phyloP scores from a whole-genome alignment of 2,888 invertebrate genomes.

The Doris montereyensis region DNA sequence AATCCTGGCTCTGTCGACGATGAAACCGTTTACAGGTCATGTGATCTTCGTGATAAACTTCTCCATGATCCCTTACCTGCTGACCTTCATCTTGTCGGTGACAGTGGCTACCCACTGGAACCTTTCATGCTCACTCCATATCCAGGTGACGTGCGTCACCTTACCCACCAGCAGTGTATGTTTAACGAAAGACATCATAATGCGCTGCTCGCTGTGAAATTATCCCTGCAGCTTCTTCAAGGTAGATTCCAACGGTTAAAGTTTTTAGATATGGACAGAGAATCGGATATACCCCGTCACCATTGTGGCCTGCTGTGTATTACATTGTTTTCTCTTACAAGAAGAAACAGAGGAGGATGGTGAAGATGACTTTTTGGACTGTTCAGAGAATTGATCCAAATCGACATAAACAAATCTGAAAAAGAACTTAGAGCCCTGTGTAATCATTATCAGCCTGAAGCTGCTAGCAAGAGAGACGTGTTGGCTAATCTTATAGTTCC shows the following conservation, averaged over 20 bases:
- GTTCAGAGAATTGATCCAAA: too few relatives aligned
- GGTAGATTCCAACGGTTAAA: constrained; percentile 39
- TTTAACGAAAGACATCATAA: constrained; percentile 40
- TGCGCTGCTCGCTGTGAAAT: constrained; percentile 35
- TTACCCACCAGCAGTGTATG: constrained; percentile 30
- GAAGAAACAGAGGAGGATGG: constrained; percentile 41
- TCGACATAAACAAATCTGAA: constrained; percentile 42
- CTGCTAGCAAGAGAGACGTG: constrained; percentile 41
- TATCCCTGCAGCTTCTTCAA: constrained; percentile 37
- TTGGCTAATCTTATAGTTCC: constrained; percentile 38
- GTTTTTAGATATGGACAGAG: constrained; percentile 42
- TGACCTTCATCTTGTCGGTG: constrained; percentile 41
- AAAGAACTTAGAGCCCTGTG: constrained; percentile 39
- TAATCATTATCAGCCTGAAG: constrained; percentile 42
- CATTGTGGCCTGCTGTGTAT: constrained; percentile 41
- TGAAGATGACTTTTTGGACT: constrained; percentile 39
- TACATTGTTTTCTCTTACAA: constrained; percentile 40
- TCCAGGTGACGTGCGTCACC: constrained; percentile 36
- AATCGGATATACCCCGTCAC: constrained; percentile 43
- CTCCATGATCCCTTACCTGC: constrained; percentile 40
- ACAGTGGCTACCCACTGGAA: constrained; percentile 40
- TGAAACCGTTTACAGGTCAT: constrained; percentile 41
- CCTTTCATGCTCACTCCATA: constrained; percentile 42
- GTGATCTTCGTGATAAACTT: constrained; percentile 41
- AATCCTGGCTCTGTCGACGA: constrained; percentile 42